Base-by-base conservation (phyloP, 2,888 invertebrate genomes). In the Cephus runcator region DNA sequence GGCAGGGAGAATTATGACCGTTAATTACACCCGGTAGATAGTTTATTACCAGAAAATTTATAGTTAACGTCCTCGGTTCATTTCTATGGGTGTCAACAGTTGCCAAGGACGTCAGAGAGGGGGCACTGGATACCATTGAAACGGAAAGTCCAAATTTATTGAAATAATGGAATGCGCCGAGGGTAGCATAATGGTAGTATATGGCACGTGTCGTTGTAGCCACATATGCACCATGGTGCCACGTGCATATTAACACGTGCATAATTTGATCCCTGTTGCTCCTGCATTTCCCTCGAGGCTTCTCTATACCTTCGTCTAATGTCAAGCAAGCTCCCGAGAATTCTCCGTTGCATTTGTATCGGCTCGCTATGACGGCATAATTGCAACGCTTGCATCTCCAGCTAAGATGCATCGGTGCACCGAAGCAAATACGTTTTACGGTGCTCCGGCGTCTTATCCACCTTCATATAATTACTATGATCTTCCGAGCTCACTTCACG, bases 381-480 rank as follows among this genome's bases (percentile, higher is more conserved):
- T 84, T 83, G 83, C 83, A 83, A 76, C 34, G 71, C 75, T 77
- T 78, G 34, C 75, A 34, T 69, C 36, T 40, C 73, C 23, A 4
- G 23, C 56, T 23, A 56, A 56, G 23, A 56, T 56, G 73, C 34
- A 73, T 69, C 40, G 75, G 74, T 69, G 76, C 75, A 30, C 69
- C 56, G 23, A 35, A 81, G 85, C 81, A 85, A 87, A 88, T 88
- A 84, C 81, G 86, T 83, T 88, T 87, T 85, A 84, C 85, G 84
- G 83, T 71, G 79, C 83, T 82, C 82, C 84, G 83, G 56, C 56
- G 23, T 56, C 56, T 23, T 56, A 56, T 56, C 56, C 23, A 56
- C 56, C 56, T 56, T 56, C 23, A 9, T 9, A 56, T 88, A 88
- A 88, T 88, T 88, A 88, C 88, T 88, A 86, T 88, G 85, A 88